Base-by-base conservation (phyloP, 2,888 invertebrate species). In the Chymomyza amoena region DNA sequence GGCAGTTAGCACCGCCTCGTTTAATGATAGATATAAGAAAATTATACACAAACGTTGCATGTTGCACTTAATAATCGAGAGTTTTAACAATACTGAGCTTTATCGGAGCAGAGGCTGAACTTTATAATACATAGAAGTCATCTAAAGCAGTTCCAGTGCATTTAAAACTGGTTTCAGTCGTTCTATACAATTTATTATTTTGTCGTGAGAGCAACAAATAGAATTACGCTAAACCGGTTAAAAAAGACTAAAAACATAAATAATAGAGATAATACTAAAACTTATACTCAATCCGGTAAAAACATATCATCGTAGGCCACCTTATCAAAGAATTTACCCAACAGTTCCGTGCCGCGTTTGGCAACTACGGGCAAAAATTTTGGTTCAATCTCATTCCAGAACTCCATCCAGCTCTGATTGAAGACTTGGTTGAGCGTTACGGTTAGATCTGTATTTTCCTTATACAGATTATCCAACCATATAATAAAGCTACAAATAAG, bases 271-370 rank as follows among this genome's bases (percentile, higher is more conserved):
- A 32, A 32, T 32, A 32, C 32, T 7, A 32, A 32, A 0, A 32
- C 25, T 32, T 32, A 32, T 0, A 9, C 32, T 25, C 13, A 45
- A 45, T 45, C 39, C 13, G 56, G 13, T 13, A 73, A 36, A 56
- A 77, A 80, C 56, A 79, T 6, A 10, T 77, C 80, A 59, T 80
- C 78, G 20, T 80, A 79, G 36, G 77, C 1, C 6, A 67, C 18
- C 2, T n/a, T 36, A 6, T 45, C 10, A 2, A n/a, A 10, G 0
- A 72, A 56, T 0, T 60, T 60, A 1, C 57, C 15, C 0, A 76
- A 2, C 4, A 64, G 2, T 18, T 60, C 66, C 1, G 15, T 7
- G 15, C 75, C n/a, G 4, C 59, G 62, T 61, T 50, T 51, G 15
- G 61, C 62, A 16, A 72, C 72, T 3, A 64, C 57, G 0, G 72